phyloP scores from a whole-genome alignment of 1,140 invertebrate species.

The Formica selysi region DNA sequence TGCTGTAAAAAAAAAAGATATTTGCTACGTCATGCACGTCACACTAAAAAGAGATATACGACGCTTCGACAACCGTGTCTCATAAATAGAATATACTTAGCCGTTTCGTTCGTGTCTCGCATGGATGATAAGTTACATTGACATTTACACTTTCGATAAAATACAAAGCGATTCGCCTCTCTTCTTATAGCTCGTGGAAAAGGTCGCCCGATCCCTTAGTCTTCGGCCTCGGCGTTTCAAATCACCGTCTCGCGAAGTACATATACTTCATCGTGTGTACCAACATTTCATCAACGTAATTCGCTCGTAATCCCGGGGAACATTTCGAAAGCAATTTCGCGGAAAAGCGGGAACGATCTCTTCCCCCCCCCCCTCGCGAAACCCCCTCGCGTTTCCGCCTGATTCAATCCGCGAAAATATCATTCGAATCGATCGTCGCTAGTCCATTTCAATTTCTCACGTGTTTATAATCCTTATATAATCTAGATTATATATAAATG shows the following conservation, averaged over 20 bases:
- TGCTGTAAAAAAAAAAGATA: not conserved
- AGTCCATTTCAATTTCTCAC: not conserved
- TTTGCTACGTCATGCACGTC: not conserved
- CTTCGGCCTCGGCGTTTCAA: not conserved
- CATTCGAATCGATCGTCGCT: not conserved
- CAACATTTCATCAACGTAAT: conserved; percentile 59
- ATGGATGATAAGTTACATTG: conserved; percentile 33
- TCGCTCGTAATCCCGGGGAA: conserved; percentile 4
- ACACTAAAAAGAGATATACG: not conserved
- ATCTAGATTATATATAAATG: not conserved
- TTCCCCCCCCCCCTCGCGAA: not conserved
- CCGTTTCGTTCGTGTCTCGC: not conserved
- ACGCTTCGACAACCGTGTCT: not conserved
- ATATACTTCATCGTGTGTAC: conserved; percentile 44
- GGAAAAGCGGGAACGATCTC: not conserved
- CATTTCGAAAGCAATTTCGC: not conserved
- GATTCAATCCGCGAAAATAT: not conserved
- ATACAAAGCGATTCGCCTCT: conserved; percentile 66
- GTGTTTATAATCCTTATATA: not conserved
- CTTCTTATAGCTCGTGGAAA: conserved; percentile 33
- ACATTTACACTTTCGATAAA: conserved; percentile 60
- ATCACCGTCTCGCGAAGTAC: conserved; percentile 53
- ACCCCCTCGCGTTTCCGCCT: not conserved
- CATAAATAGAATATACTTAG: conserved; percentile 22
- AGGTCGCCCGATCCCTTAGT: conserved; percentile 22